Evolutionary conservation across 2,113 vertebrate genomes (phyloP), one percentile per base, ranked within the genome.

Genomic region (Anser cygnoides): DNA sequence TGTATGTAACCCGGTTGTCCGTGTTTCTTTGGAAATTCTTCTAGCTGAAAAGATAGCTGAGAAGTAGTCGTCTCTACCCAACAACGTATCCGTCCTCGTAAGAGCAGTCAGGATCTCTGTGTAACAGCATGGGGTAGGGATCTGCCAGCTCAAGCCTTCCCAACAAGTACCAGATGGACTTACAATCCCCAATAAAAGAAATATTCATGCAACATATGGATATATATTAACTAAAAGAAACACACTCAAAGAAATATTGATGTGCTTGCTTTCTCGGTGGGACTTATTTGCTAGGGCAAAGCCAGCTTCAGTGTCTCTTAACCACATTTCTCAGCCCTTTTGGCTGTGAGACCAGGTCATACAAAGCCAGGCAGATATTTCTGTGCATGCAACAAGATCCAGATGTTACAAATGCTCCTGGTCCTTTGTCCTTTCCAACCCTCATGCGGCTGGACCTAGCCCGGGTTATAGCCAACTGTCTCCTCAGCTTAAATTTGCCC

Each of bases 161-260:
- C 43, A 70, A 67, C 90, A 74, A 92, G 72, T 75, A 90, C 80
- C 91, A 95, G 92, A 89, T 96, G 92, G 91, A 87, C 28, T 91
- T 84, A 50, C 12, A 75, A 87, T 50, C n/a, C 63, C n/a, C 37
- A 89, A 43, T 87, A 91, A 95, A 93, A 90, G 89, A 92, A 90
- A 86, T 93, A 95, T 92, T 92, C 80, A 87, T 89, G 58, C 54
- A 95, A 79, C 89, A 93, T 91, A 95, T 92, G 91, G 91, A 95
- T 91, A 93, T 84, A 82, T n/a, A 97, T 79, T 93, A 89, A 78
- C 89, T 63, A 52, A 81, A 96, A 92, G 58, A 95, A 92, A 87
- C 58, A 57, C 52, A 61, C 65, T 82, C 22, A 39, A 79, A 95
- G 74, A 91, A 93, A 79, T 76, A 92, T 74, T 72, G 54, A 89